Conservation (phyloP, 2,113 vertebrate genomes). For the Meles meles region DNA sequence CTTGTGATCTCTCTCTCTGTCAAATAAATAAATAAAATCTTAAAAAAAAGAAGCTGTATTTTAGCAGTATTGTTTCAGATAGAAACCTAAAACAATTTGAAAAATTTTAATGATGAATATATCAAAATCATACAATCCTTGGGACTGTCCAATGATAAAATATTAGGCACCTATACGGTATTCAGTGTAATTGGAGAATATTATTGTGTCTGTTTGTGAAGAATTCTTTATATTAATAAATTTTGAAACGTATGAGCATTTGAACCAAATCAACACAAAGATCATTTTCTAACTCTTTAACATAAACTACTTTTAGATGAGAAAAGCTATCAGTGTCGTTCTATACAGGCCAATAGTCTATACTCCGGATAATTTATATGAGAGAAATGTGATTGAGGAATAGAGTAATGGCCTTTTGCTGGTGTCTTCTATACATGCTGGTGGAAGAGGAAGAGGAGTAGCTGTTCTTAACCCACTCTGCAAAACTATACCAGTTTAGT, state of each 20-base stretch:
- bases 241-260: neutral
- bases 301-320: neutral
- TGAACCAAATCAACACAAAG: neutral
- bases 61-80: neutral
- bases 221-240: neutral
- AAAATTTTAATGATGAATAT: neutral
- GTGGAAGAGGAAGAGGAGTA: neutral
- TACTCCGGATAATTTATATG: neutral
- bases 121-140: neutral
- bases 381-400: neutral
- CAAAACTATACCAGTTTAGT: neutral
- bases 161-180: neutral
- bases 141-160: neutral
- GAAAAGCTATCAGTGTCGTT: neutral
- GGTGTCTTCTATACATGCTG: neutral
- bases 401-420: neutral
- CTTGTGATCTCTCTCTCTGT: too few relatives aligned
- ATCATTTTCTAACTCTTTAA: neutral
- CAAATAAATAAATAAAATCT: too few relatives aligned
- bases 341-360: neutral
- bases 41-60: neutral
- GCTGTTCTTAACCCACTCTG: neutral
- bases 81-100: neutral
- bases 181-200: neutral
- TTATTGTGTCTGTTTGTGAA: neutral